A percentile compares a stretch with the other conserved stretches of the same genome.
phyloP scores from a whole-genome alignment of 2,113 vertebrate species.

The Xenopus borealis region DNA sequence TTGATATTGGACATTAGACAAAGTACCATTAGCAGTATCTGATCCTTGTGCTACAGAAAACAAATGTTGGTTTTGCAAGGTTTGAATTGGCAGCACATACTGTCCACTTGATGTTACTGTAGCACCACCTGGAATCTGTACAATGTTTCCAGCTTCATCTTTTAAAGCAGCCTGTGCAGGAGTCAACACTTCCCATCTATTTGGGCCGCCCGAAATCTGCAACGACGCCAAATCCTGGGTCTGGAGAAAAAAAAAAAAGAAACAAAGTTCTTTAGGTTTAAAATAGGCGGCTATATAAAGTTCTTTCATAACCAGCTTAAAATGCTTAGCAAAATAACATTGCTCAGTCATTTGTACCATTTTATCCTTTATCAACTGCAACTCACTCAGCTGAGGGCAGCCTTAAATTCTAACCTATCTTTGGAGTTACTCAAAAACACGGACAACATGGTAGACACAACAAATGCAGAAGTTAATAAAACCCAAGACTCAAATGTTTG shows the following conservation, averaged over 20 bases:
- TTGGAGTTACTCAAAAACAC: no score
- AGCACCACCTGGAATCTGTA: constrained; percentile 89
- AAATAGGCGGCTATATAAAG: no score
- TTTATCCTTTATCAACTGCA: no score
- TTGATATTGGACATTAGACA: constrained; percentile 98
- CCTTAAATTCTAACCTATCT: no score
- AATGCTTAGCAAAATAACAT: no score
- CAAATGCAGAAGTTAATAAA: no score
- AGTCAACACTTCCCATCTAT: constrained; percentile 93
- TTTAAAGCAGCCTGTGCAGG: constrained; percentile 80
- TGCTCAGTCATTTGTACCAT: no score
- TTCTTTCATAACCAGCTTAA: no score
- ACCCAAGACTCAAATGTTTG: no score
- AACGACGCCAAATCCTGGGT: constrained; percentile 83
- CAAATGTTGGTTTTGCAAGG: constrained; percentile 94
- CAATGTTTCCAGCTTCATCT: constrained; percentile 90
- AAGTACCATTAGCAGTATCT: constrained; percentile 86
- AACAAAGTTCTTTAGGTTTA: no score
- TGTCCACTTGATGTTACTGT: constrained; percentile 93
- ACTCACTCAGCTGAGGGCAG: no score
- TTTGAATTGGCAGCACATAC: constrained; percentile 97
- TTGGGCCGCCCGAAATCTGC: constrained; percentile 85
- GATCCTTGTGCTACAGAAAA: constrained; percentile 91
- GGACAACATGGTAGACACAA: no score
- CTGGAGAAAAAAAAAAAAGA: constrained; percentile 54